Percentiles rank a stretch among this genome's conserved stretches.
Conservation (phyloP, 2,797 vertebrate genomes). For the Pseudochaenichthys georgianus region DNA sequence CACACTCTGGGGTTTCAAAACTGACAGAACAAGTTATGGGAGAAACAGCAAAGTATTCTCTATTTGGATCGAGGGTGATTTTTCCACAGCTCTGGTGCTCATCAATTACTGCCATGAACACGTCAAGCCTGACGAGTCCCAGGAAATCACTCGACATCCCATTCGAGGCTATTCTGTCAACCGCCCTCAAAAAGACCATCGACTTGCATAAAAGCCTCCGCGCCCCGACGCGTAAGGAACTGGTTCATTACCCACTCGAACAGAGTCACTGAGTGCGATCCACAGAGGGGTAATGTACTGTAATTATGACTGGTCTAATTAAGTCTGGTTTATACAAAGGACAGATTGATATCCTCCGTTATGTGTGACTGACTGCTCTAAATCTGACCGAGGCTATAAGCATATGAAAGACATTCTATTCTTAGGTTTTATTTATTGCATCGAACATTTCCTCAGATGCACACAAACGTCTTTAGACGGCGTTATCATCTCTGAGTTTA, state of each 20-base stretch:
- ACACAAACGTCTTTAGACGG: slow-evolving; percentile 40
- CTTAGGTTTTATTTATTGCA: slow-evolving; percentile 50
- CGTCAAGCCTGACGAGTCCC: background rate
- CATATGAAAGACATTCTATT: slow-evolving; percentile 67
- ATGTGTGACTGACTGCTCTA: slow-evolving; percentile 41
- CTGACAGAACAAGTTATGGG: slow-evolving; percentile 66
- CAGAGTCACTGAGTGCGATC: slow-evolving; percentile 8
- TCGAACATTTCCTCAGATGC: slow-evolving; percentile 43
- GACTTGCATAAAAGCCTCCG: background rate
- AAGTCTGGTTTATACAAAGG: slow-evolving; percentile 42
- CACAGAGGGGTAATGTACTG: slow-evolving; percentile 30
- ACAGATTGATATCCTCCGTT: slow-evolving; percentile 54
- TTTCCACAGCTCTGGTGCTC: slow-evolving; percentile 81
- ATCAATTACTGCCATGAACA: background rate
- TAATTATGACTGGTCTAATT: slow-evolving; percentile 53
- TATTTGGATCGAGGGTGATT: slow-evolving; percentile 70
- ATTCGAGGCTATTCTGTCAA: slow-evolving; percentile 11
- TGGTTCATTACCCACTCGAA: slow-evolving; percentile 4
- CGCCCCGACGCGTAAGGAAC: slow-evolving; percentile 9
- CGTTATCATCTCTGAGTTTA: slow-evolving; percentile 36
- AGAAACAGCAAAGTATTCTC: slow-evolving; percentile 70
- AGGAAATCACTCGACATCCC: background rate
- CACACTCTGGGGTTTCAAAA: slow-evolving; percentile 80
- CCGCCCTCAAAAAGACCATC: background rate
- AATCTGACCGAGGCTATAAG: slow-evolving; percentile 48